Base-by-base conservation (phyloP, 2,797 vertebrate species). In the Alcedo quadribrachys region DNA sequence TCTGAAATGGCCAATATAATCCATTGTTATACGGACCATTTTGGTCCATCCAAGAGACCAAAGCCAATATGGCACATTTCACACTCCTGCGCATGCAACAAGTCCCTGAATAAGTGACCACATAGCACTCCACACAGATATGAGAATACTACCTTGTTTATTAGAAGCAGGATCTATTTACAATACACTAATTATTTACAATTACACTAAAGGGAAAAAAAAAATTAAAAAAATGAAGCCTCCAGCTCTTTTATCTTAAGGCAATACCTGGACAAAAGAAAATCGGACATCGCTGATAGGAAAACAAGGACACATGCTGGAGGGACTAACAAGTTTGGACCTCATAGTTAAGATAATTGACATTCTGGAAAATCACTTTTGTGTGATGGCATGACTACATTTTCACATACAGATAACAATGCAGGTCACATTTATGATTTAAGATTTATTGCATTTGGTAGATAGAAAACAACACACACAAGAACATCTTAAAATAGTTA, bases 251-350 rank as follows among this genome's bases (percentile, higher is more conserved):
- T 30, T 33, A 42, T 21, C 40, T 63, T 66, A 86, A 91, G 45
- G 57, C 21, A 87, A 45, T 8, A 69, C 15, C 45, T 46, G 30
- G 58, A 74, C 8, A 33, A 32, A 67, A 81, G 40, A 40, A 54
- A 46, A 28, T n/a, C 25, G 20, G 24, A 30, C 16, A 48, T 33
- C 48, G 11, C 19, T 0, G 0, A 11, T 42, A n/a, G 81, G 65
- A 80, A 92, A 90, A 70, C 19, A 27, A 82, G 14, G 50, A 35
- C 11, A 42, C 7, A 21, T 46, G 6, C 8, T 46, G 25, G 62
- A 74, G 7, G 35, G 40, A 50, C 35, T 76, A 53, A 35, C 11
- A 53, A 48, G 15, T 70, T 60, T 74, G 55, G 35, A 81, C 46
- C 69, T 46, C 43, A 60, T 10, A 51, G 21, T 45, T 20, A 67